Evolutionary conservation across 2,113 vertebrate species (phyloP), one percentile per base, ranked within the genome.

Genomic region (Dissostichus mawsoni): DNA sequence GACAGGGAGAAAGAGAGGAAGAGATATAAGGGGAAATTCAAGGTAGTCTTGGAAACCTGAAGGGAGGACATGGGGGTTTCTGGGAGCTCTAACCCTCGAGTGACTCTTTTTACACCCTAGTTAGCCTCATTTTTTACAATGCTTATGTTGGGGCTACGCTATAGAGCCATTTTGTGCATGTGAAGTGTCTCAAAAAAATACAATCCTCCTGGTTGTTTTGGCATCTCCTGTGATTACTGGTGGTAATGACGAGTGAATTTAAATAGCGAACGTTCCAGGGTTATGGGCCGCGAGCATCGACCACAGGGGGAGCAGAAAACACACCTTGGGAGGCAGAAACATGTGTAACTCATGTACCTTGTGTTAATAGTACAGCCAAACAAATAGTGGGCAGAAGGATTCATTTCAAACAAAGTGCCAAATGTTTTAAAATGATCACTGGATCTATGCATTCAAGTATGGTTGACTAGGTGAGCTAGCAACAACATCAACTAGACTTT

Each of bases 11-110:
- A 65, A 10, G 74, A 2, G 9, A 53, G 18, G 18, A 48, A 33
- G 71, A 41, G 47, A 33, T 20, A 51, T 33, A 53, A 18, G 63
- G 20, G 76, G 74, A 65, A 41, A 70, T 63, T 78, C 58, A 45
- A 86, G 80, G 89, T 91, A 89, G 87, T 80, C 89, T 66, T 88
- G 86, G 89, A 90, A 89, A 92, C 87, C 87, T 81, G 55, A 66
- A 64, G 70, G 52, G 62, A 76, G 69, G 62, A 45, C 74, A 79
- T 84, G 55, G 59, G 73, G 79, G 53, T 58, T 73, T 76, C 63
- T 36, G 58, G 45, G 63, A 78, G 75, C 36, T 57, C 18, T 55
- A 62, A 81, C 69, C 78, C 76, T 80, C 64, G 2, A 64, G 77
- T 70, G 74, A 70, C 48, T 70, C 41, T 45, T 3, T 20, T 1